Evolutionary conservation across 2,113 vertebrate species (phyloP).

Genomic region (Rafetus swinhoei): DNA sequence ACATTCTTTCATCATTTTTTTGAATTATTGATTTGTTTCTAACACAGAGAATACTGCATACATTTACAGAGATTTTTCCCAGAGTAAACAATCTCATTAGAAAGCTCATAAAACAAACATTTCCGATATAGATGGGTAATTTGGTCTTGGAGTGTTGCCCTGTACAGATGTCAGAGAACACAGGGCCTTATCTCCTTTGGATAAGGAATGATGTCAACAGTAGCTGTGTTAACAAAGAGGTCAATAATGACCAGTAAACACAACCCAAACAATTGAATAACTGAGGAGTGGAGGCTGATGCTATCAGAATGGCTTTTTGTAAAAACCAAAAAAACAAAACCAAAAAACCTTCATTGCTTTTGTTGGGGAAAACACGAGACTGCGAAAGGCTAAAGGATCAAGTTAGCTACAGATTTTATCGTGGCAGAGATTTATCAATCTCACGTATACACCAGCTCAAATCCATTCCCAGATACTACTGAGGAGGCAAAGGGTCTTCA

Average conservation of each 20-base stretch:
- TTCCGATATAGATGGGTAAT: slow-evolving; percentile 46
- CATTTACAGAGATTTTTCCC: slow-evolving; percentile 15
- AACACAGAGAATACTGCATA: background rate
- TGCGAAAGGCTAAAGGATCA: background rate
- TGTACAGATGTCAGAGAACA: slow-evolving; percentile 44
- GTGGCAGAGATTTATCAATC: background rate
- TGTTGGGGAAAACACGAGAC: background rate
- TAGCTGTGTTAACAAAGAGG: slow-evolving; percentile 72
- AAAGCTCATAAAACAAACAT: slow-evolving; percentile 60
- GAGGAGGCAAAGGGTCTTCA: background rate
- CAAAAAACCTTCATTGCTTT: background rate
- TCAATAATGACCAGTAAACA: slow-evolving; percentile 67
- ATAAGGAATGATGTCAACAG: slow-evolving; percentile 68
- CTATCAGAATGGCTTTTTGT: background rate
- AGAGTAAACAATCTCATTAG: slow-evolving; percentile 38
- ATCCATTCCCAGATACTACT: background rate
- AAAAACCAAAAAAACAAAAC: no score
- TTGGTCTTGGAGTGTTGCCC: slow-evolving; percentile 63
- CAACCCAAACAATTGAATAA: slow-evolving; percentile 57
- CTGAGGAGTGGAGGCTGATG: slow-evolving; percentile 32
- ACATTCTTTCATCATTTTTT: slow-evolving; percentile 42
- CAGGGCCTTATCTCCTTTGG: slow-evolving; percentile 63
- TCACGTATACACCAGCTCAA: background rate
- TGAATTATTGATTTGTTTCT: slow-evolving; percentile 28
- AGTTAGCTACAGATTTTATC: background rate